A percentile compares a stretch with the other conserved stretches of the same genome.
phyloP scores from a whole-genome alignment of 2,113 vertebrate genomes.

The Gasterosteus aculeatus region DNA sequence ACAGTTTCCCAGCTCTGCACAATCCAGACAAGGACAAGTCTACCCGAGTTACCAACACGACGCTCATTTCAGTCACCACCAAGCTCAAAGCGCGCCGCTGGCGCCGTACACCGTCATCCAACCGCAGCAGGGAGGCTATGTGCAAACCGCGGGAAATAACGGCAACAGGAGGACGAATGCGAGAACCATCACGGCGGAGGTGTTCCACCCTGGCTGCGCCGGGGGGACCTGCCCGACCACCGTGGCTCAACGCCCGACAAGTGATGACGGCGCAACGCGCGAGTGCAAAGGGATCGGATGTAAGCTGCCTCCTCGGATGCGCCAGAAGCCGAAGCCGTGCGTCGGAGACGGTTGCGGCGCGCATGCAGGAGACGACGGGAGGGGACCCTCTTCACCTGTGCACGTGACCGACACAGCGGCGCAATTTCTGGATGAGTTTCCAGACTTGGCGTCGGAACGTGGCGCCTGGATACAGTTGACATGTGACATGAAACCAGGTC shows the following conservation, averaged over 20 bases:
- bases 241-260: constrained; percentile 37
- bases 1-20: constrained; percentile 40
- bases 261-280: constrained; percentile 46
- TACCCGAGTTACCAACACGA: constrained; percentile 60
- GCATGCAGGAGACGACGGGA: constrained; percentile 42
- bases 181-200: constrained; percentile 76
- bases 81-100: constrained; percentile 56
- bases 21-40: constrained; percentile 38
- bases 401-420: constrained; percentile 83
- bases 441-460: constrained; percentile 78
- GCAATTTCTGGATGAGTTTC: constrained; percentile 82
- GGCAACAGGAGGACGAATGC: constrained; percentile 69
- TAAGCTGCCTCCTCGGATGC: constrained; percentile 75
- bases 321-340: constrained; percentile 75
- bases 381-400: constrained; percentile 67
- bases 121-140: constrained; percentile 55
- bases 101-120: constrained; percentile 70
- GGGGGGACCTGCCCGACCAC: constrained; percentile 67
- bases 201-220: constrained; percentile 68
- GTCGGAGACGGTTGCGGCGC: constrained; percentile 73
- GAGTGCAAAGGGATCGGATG: constrained; percentile 84
- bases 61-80: constrained; percentile 37
- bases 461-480: constrained; percentile 84
- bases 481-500: constrained; percentile 88
- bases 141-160: constrained; percentile 26